Percentiles rank a stretch among this genome's conserved stretches.
phyloP scores from a whole-genome alignment of 2,888 invertebrate species.

The Drosophila maculinotata region DNA sequence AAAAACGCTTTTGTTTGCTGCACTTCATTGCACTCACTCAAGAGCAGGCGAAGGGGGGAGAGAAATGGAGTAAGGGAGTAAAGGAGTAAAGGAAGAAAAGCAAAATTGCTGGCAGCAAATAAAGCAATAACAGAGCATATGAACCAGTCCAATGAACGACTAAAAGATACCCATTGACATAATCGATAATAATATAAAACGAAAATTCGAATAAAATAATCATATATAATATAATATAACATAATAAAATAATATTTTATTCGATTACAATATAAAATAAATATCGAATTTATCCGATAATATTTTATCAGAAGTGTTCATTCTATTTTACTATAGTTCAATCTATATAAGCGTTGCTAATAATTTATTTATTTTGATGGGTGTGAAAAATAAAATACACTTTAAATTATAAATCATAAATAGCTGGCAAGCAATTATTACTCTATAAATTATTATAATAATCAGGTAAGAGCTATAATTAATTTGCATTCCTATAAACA shows the following conservation, averaged over 20 bases:
- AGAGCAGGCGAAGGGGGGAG: conserved; percentile 19
- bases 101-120: conserved; percentile 29
- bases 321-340: too few relatives aligned
- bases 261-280: too few relatives aligned
- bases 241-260: too few relatives aligned
- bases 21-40: conserved; percentile 71
- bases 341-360: too few relatives aligned
- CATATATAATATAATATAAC: too few relatives aligned
- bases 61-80: conserved; percentile 1
- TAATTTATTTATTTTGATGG: too few relatives aligned
- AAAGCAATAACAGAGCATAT: conserved; percentile 29
- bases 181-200: background rate
- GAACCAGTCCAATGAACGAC: conserved; percentile 13
- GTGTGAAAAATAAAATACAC: too few relatives aligned
- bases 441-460: background rate
- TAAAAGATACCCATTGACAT: conserved; percentile 12
- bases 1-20: conserved; percentile 67
- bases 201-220: background rate
- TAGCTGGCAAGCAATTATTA: too few relatives aligned
- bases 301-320: too few relatives aligned
- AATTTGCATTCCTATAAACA: background rate
- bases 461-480: background rate
- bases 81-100: conserved; percentile 14
- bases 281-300: too few relatives aligned
- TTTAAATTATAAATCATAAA: too few relatives aligned